Evolutionary conservation across 2,113 vertebrate species (phyloP).

Genomic region (Nestor notabilis): DNA sequence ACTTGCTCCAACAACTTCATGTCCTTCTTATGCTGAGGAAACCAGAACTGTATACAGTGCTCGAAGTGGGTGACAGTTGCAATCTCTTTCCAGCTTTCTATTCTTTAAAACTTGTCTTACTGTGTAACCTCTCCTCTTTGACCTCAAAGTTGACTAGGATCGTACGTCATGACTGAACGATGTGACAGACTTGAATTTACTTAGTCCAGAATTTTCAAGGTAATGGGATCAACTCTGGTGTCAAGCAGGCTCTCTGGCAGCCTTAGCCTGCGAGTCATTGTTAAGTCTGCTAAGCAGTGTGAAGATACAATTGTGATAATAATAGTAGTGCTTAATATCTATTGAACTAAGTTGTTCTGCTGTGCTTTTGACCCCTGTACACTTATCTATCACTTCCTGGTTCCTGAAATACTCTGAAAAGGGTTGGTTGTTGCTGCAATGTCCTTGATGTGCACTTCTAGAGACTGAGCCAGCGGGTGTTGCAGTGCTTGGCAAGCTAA

Average conservation of each 20-base stretch:
- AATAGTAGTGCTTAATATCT: background rate
- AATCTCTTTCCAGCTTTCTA: background rate
- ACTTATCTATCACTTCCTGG: background rate
- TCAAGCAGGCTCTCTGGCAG: background rate
- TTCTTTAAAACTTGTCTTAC: background rate
- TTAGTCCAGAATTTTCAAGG: background rate
- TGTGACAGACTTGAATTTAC: background rate
- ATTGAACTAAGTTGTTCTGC: background rate
- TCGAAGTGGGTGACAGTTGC: background rate
- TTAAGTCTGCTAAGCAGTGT: background rate
- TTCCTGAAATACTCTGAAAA: background rate
- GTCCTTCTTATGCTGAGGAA: background rate
- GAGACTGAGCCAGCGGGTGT: conserved; percentile 8
- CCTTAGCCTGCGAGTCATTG: background rate
- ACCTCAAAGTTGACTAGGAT: background rate
- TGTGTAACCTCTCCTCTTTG: background rate
- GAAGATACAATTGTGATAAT: background rate
- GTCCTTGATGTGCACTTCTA: conserved; percentile 41
- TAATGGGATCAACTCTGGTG: background rate
- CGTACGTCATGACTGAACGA: background rate
- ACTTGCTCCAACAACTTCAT: background rate
- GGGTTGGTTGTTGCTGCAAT: conserved; percentile 12
- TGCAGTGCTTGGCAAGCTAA: conserved; percentile 41
- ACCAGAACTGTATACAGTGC: background rate
- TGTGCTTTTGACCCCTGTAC: background rate